Base-by-base conservation (phyloP, 2,113 vertebrate genomes). In the Stictonetta naevosa region DNA sequence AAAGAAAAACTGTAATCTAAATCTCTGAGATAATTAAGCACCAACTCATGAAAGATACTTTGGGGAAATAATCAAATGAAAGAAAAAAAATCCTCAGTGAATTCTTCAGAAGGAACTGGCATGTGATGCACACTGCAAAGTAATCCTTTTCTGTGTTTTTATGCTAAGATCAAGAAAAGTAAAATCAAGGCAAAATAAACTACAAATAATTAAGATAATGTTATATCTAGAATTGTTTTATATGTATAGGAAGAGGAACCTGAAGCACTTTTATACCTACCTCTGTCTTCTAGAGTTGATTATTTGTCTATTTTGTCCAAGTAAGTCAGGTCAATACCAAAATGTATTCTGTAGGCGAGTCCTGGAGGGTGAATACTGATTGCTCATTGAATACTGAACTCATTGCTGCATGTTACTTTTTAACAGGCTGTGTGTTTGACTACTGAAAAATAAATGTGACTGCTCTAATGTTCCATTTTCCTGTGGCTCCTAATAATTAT, bases 1-100 rank as follows among this genome's bases (percentile, higher is more conserved):
- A 90, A 90, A 88, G 90, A 75, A 81, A 92, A 95, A 10, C 66
- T 76, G 15, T 82, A 94, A 79, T 95, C 55, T 77, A 74, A 80
- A 87, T 50, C 29, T 82, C 38, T 79, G 77, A 77, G 40, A 80
- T 79, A 85, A 90, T 90, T 95, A 93, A 59, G 17, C n/a, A 88
- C 15, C 15, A 75, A 46, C 42, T 78, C 11, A 33, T 77, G 90
- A 94, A 88, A 71, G 69, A 55, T 4, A 15, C 8, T 60, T 83
- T 40, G 25, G 42, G 82, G 48, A 88, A 90, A 56, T 75, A 56
- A 3, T 93, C 13, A 75, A 36, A 73, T 64, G 50, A 13, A 23
- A 20, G 23, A 13, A 23, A 20, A 40, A 20, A 44, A 29, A 55
- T 67, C 34, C n/a, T 81, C 33, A 14, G 18, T 71, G 52, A 92